Base-by-base conservation (phyloP, 2,888 invertebrate genomes). In the Belgica antarctica region DNA sequence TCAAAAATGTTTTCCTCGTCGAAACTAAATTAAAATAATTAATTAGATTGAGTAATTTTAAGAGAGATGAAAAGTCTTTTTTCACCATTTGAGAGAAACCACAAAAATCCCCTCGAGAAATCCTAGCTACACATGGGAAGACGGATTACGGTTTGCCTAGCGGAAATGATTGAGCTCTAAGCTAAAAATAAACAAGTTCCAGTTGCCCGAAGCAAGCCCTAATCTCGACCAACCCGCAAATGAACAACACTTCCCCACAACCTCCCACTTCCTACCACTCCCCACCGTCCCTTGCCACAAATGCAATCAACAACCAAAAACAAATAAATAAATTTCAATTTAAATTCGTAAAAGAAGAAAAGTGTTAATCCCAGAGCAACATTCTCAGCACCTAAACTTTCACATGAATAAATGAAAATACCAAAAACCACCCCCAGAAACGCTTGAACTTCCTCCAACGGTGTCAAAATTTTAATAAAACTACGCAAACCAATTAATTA, bases 401-500 rank as follows among this genome's bases (percentile, higher is more conserved):
- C n/a, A n/a, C n/a, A n/a, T n/a, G n/a, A n/a, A 41, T 15, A 41
- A 41, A 15, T 41, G 41, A 41, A 15, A 41, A 41, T 41, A 2
- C 41, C 41, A 12, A 12, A 41, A 41, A 41, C 41, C 41, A 41
- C 41, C n/a, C 41, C 41, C 41, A 15, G n/a, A 41, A 41, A 41
- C 41, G 41, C 41, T 41, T 41, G 10, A 41, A 41, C 41, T 41
- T n/a, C 41, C 52, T 10, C 52, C 52, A 52, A 52, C 7, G 22
- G 12, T 41, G 41, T 41, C 15, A 34, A 34, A 34, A 34, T 52
- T 52, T 24, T 12, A 24, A 3, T 52, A 46, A 63, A 63, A 41
- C 63, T 41, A 63, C 25, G 27, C 57, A 68, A 68, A 47, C 34
- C 57, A 68, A 68, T 68, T 68, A 68, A 68, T 68, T 68, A 68